Base-by-base conservation (phyloP, 2,888 invertebrate genomes). In the Apodemia zela region DNA sequence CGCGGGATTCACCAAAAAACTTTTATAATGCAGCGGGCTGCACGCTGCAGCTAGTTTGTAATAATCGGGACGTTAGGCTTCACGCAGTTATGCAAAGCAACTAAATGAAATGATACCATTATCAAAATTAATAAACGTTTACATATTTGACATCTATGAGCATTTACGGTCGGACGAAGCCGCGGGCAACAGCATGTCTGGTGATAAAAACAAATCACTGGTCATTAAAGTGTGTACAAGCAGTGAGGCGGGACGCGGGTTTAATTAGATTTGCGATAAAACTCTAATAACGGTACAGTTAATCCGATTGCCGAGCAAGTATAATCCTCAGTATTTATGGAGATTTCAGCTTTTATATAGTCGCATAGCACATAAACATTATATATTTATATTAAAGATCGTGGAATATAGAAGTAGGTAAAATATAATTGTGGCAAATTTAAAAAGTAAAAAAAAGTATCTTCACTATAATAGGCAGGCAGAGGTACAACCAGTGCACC, bases 201-300 rank as follows among this genome's bases (percentile, higher is more conserved):
- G 47, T 8, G 21, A 51, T 21, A 21, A 51, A 51, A 51, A 51
- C 51, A 51, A 51, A 47, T n/a, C 21, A 21, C 11, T 21, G 11
- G 51, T 21, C 21, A 21, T 51, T 51, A 51, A 21, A 51, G 8
- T 51, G 18, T 51, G 13, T 21, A 21, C 51, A 21, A 54, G n/a
- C 15, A n/a, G 25, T 29, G n/a, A 29, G 29, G 25, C 25, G 54
- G 29, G 17, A 54, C 13, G 57, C 29, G 29, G 54, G 57, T 57
- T 57, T 57, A 57, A 57, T 57, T 57, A 29, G 29, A 57, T 57
- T 57, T 57, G 25, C 29, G 57, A 57, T 57, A 25, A 29, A 29
- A 57, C 57, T 57, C 57, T 57, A 57, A 57, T 25, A 57, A 57
- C 57, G 57, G 29, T 57, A 57, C 57, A 29, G 57, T 25, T 57